Evolutionary conservation across 1,140 invertebrate species (phyloP).

Genomic region (Lepidurus arcticus): DNA sequence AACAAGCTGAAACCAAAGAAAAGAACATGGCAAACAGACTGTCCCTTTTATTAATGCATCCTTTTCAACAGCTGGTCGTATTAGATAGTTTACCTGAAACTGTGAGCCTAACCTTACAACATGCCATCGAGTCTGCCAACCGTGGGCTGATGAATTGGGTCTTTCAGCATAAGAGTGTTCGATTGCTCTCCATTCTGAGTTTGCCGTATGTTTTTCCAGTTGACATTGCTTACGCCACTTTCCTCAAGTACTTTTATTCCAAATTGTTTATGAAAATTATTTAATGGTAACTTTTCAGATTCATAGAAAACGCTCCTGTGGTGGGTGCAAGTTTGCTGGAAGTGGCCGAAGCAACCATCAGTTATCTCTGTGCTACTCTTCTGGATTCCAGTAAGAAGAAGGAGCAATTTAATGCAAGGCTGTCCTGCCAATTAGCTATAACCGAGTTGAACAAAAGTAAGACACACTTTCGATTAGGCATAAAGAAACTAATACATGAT

Average conservation of each 20-base stretch:
- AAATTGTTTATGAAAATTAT: slow-evolving; percentile 1
- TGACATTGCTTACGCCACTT: slow-evolving; percentile 73
- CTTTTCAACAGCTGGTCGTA: slow-evolving; percentile 62
- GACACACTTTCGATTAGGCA: slow-evolving; percentile 37
- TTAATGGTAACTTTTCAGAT: slow-evolving; percentile 44
- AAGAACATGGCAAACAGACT: not conserved
- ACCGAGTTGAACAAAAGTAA: slow-evolving; percentile 57
- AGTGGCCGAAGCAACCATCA: slow-evolving; percentile 52
- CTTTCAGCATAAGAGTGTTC: slow-evolving; percentile 72
- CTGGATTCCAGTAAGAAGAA: slow-evolving; percentile 48
- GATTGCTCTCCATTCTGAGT: slow-evolving; percentile 67
- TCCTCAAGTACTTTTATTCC: slow-evolving; percentile 63
- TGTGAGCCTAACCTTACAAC: slow-evolving; percentile 78
- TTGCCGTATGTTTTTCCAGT: slow-evolving; percentile 77
- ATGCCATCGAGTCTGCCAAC: slow-evolving; percentile 84
- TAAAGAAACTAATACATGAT: not conserved
- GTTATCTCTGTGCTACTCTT: slow-evolving; percentile 56
- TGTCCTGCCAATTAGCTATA: slow-evolving; percentile 61
- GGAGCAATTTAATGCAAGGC: slow-evolving; percentile 53
- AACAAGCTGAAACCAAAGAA: slow-evolving; percentile 30
- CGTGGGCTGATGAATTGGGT: slow-evolving; percentile 84
- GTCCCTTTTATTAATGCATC: slow-evolving; percentile 11
- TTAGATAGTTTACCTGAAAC: slow-evolving; percentile 79
- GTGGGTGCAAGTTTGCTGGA: slow-evolving; percentile 51
- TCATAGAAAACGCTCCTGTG: slow-evolving; percentile 54